Evolutionary conservation across 2,888 invertebrate genomes (phyloP), one percentile per base, ranked within the genome.

Genomic region (Campoletis raptor): DNA sequence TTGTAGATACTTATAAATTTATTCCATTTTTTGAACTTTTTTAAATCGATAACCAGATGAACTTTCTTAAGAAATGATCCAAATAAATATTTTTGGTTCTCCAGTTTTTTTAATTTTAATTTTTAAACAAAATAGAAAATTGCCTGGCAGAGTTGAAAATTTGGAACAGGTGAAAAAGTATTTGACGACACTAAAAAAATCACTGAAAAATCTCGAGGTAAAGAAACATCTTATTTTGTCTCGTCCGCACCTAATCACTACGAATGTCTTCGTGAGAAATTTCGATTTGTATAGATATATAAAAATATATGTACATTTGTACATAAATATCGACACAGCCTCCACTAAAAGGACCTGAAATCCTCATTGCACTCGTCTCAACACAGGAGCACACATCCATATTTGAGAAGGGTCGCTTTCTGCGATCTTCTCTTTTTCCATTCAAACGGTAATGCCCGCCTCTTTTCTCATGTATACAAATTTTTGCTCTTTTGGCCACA

Each of bases 401-500:
- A 77, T 83, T 74, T 86, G 80, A 77, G 37, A 40, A 76, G 48
- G 81, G 76, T 66, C 73, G 15, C n/a, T 36, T 10, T 76, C 40
- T 64, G 40, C 67, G 36, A 42, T 83, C 85, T 66, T 80, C 83
- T 78, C 84, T 81, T 87, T 64, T 81, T 54, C 57, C 84, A 84
- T 81, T 86, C 69, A 84, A 74, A 73, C 48, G 61, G 36, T 52
- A 69, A 72, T 79, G 81, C 74, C 78, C 81, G 84, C 86, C 88
- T 89, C 89, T 90, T 90, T 92, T 91, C 90, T 88, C 91, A 89
- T 91, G 92, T 92, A 94, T 94, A 94, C 93, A 94, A 93, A 94
- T 94, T 94, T 91, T 90, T 92, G 91, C 91, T 91, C 93, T 92
- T 91, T 92, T 92, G 92, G 91, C 91, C 93, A 92, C 92, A 93